Base-by-base conservation (phyloP, 2,888 invertebrate genomes). In the Drosophila putrida region DNA sequence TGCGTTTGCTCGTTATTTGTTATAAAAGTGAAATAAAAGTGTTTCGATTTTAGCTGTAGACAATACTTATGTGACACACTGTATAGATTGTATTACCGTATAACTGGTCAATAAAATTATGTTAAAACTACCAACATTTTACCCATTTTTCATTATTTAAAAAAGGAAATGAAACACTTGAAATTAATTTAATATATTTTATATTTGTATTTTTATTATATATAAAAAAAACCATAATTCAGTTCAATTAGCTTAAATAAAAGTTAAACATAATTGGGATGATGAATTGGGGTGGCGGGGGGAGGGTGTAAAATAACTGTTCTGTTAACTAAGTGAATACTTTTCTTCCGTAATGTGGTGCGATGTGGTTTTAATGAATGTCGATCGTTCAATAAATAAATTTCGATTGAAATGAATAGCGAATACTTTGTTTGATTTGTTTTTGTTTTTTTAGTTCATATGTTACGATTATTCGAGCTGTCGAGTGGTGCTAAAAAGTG, bases 221-320 rank as follows among this genome's bases (percentile, higher is more conserved):
- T 44, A 51, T 51, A 58, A 65, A 76, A 76, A 75, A 82, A 82
- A 71, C 65, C 67, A 80, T 70, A 62, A 51, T 78, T 88, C 88
- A 86, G 88, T 85, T 88, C 88, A 75, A 78, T 78, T 79, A 80
- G 74, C 85, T 85, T 85, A 85, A 28, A 35, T 33, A 55, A 50
- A 64, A 75, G 65, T 74, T 68, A 73, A 69, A 68, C 41, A 72
- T 61, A 66, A 61, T 53, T 38, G 50, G 39, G 58, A 9, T 58
- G 25, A 38, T n/a, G n/a, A n/a, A n/a, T n/a, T n/a, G n/a, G n/a
- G n/a, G n/a, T n/a, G n/a, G n/a, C n/a, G n/a, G n/a, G n/a, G n/a
- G n/a, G 43, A 25, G n/a, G 49, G 33, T 60, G 61, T 64, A 78
- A 68, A 78, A 55, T 43, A 66, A 77, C 86, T 69, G 75, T 60